Base-by-base conservation (phyloP, 2,888 invertebrate genomes). In the Sphaeridia pumilis region DNA sequence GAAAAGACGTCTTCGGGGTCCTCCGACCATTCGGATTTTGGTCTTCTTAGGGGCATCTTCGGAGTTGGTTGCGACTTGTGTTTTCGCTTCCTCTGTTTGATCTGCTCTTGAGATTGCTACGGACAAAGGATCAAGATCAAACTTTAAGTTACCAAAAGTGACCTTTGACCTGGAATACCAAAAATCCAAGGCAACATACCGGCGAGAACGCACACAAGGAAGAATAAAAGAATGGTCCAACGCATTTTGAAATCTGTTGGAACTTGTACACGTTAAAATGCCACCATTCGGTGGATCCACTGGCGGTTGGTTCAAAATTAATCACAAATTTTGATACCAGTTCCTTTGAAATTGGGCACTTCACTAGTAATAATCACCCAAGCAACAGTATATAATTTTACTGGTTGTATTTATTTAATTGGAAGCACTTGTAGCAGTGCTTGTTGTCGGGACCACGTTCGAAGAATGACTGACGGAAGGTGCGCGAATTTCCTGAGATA, bases 401-500 rank as follows among this genome's bases (percentile, higher is more conserved):
- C n/a, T n/a, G n/a, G n/a, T n/a, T n/a, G n/a, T n/a, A n/a, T n/a
- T n/a, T n/a, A n/a, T n/a, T n/a, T n/a, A n/a, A n/a, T n/a, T n/a
- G n/a, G n/a, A n/a, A n/a, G n/a, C n/a, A n/a, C n/a, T n/a, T n/a
- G n/a, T n/a, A n/a, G n/a, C n/a, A n/a, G n/a, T n/a, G n/a, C n/a
- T n/a, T n/a, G n/a, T n/a, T n/a, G n/a, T n/a, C n/a, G n/a, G n/a
- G n/a, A n/a, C n/a, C 12, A 38, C 5, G 38, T 38, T 21, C 49
- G 44, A 31, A 2, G 24, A 21, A 17, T 27, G 22, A 26, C 27
- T 27, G 42, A 43, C n/a, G 17, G 49, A 50, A 28, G 25, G 49
- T 43, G 44, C 42, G 49, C 44, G 28, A 25, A 50, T 50, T 50
- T 50, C 49, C 49, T 42, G 2, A 50, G 49, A 50, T 50, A 50